phyloP scores from a whole-genome alignment of 2,888 invertebrate genomes.

The Elmis aenea region DNA sequence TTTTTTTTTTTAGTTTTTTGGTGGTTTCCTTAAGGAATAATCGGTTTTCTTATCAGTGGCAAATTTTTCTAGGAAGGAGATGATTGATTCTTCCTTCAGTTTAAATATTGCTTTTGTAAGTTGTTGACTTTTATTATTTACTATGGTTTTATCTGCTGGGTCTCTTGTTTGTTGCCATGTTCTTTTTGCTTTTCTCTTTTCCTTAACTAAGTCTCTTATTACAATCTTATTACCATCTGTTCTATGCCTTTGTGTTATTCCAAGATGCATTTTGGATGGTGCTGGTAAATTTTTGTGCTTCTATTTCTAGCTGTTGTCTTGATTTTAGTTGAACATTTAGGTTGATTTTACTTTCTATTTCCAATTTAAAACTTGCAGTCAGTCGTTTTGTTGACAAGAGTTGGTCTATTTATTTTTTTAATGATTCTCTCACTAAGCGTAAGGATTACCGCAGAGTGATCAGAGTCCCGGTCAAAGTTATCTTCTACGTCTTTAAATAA shows the following conservation, averaged over 20 bases:
- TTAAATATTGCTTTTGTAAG: not conserved
- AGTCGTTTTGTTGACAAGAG: constrained; percentile 4
- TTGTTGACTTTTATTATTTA: constrained; percentile 13
- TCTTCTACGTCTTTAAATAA: constrained; percentile 6
- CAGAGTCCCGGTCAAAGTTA: constrained; percentile 20
- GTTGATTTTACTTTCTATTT: not conserved
- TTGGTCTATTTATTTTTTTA: constrained; percentile 4
- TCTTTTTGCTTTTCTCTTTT: constrained; percentile 12
- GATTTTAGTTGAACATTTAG: not conserved
- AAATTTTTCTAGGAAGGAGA: not conserved
- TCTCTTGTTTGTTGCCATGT: constrained; percentile 15
- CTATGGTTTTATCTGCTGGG: constrained; percentile 13
- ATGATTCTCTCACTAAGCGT: constrained; percentile 13
- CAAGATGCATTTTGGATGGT: not conserved
- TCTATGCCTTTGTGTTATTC: not conserved
- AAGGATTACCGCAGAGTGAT: constrained; percentile 22
- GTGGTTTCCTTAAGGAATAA: not conserved
- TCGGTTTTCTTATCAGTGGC: not conserved
- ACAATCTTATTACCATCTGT: not conserved
- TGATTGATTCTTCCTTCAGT: not conserved
- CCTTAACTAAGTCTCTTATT: not conserved
- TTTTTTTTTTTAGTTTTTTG: not conserved
- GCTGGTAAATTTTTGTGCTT: not conserved
- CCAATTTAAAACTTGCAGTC: not conserved
- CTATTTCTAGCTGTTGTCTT: not conserved